Evolutionary conservation across 1,140 invertebrate species (phyloP).

Genomic region (Heliconius hewitsoni): DNA sequence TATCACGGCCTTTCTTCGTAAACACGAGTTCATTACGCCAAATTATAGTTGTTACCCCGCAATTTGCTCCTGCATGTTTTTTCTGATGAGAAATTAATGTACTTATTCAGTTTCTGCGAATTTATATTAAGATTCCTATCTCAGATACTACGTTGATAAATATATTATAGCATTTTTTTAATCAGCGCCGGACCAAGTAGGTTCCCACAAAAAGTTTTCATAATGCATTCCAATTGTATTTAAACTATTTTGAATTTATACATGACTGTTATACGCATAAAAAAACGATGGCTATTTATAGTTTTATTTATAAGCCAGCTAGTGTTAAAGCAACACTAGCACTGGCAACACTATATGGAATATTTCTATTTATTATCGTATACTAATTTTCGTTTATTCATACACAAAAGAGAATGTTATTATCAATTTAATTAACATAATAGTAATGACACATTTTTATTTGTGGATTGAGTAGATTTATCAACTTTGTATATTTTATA

Average conservation of each 20-base stretch:
- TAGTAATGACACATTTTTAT: too few relatives aligned
- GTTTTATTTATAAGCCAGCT: background rate
- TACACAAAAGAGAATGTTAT: too few relatives aligned
- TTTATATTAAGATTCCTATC: slow-evolving; percentile 41
- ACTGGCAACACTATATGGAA: too few relatives aligned
- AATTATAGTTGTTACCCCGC: slow-evolving; percentile 64
- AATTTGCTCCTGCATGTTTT: slow-evolving; percentile 64
- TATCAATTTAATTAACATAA: too few relatives aligned
- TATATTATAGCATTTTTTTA: slow-evolving; percentile 35
- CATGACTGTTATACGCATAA: background rate
- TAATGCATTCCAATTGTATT: slow-evolving; percentile 2
- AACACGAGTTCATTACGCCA: slow-evolving; percentile 64
- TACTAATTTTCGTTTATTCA: too few relatives aligned
- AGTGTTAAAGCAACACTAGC: too few relatives aligned
- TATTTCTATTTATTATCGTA: too few relatives aligned
- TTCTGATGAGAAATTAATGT: slow-evolving; percentile 57
- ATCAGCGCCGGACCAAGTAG: slow-evolving; percentile 15
- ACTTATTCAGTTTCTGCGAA: slow-evolving; percentile 42
- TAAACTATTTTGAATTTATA: background rate
- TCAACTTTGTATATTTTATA: too few relatives aligned
- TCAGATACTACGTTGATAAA: slow-evolving; percentile 41
- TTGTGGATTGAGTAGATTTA: too few relatives aligned
- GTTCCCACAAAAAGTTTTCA: slow-evolving; percentile 30
- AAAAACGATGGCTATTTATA: background rate
- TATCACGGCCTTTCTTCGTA: slow-evolving; percentile 50